Conservation (phyloP, 64 coral and sea anemone species). For the Pocillopora verrucosa region DNA sequence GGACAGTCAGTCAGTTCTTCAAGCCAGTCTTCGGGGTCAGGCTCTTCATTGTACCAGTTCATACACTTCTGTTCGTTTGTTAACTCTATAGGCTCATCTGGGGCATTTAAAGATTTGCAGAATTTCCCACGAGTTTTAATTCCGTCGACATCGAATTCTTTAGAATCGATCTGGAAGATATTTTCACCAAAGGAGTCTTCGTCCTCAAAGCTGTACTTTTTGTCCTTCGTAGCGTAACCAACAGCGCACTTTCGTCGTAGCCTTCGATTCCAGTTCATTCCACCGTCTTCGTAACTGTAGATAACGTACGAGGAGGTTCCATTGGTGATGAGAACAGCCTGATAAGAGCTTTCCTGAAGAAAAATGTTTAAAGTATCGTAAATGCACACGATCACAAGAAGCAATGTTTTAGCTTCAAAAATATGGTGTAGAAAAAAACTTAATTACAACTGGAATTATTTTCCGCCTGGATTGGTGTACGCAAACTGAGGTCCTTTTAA, state of each 20-base stretch:
- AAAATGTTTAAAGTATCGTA: not conserved
- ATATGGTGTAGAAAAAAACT: too few species aligned
- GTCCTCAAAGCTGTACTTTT: not conserved
- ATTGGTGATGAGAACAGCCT: conserved; percentile 21
- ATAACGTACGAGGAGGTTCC: conserved; percentile 18
- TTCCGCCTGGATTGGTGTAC: too few species aligned
- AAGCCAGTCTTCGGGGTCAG: not conserved
- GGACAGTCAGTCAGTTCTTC: conserved; percentile 2
- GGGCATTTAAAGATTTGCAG: conserved; percentile 25
- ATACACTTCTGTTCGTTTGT: conserved; percentile 48
- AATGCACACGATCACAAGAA: too few species aligned
- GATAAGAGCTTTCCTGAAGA: conserved; percentile 49
- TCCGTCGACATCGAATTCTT: conserved; percentile 4
- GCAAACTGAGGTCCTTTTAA: too few species aligned
- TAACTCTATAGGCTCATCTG: not conserved
- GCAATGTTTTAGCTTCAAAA: too few species aligned
- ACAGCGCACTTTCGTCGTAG: conserved; percentile 27
- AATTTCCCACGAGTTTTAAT: not conserved
- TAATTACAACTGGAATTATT: too few species aligned
- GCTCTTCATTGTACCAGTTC: conserved; percentile 39
- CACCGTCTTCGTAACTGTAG: conserved; percentile 39
- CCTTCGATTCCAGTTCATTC: conserved; percentile 39
- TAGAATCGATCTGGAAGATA: conserved; percentile 47
- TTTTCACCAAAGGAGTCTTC: conserved; percentile 29
- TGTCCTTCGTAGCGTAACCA: conserved; percentile 32